Percentiles rank a stretch among this genome's conserved stretches.
phyloP scores from a whole-genome alignment of 2,888 invertebrate species.

The Drosophila neonasuta region DNA sequence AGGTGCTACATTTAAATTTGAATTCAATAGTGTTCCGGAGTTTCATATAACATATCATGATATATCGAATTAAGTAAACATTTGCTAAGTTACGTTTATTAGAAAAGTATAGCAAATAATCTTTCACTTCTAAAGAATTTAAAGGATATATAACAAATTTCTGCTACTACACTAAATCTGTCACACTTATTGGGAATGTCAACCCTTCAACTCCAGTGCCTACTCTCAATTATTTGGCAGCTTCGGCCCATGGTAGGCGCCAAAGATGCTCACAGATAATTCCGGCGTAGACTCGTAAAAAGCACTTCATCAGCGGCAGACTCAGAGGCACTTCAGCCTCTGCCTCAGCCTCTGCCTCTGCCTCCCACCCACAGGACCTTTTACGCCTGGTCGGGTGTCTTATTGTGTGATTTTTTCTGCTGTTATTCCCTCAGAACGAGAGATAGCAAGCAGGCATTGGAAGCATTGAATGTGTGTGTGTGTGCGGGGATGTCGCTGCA shows the following conservation, averaged over 20 bases:
- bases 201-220: background rate
- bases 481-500: conserved; percentile 32
- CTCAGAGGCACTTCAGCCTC: conserved; percentile 19
- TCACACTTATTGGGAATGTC: background rate
- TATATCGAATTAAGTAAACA: no score
- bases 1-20: no score
- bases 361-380: conserved; percentile 8
- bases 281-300: conserved; percentile 39
- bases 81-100: no score
- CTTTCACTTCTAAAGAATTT: no score
- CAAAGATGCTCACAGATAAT: conserved; percentile 67
- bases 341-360: conserved; percentile 11
- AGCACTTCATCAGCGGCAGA: conserved; percentile 65
- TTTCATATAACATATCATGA: no score
- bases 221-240: background rate
- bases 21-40: no score
- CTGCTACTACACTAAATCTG: background rate
- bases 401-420: conserved; percentile 48
- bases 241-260: conserved; percentile 36
- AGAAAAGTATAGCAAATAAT: no score
- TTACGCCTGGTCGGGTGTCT: conserved; percentile 24
- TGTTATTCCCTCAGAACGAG: conserved; percentile 33
- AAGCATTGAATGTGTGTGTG: conserved; percentile 39
- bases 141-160: no score
- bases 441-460: conserved; percentile 13